phyloP scores from a whole-genome alignment of 2,888 invertebrate species.

The Microctonus aethiopoides region DNA sequence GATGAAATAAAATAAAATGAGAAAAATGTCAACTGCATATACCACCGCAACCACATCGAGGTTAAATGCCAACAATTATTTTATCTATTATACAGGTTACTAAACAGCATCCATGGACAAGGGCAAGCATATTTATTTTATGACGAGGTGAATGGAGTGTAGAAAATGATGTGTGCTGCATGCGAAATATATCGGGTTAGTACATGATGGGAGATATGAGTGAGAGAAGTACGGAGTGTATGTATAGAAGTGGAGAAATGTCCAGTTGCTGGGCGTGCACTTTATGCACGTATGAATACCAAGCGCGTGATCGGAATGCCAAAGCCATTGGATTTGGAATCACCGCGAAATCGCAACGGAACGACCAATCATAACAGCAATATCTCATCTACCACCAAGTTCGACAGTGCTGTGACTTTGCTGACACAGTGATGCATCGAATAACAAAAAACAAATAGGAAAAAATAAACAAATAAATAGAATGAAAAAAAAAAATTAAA shows the following conservation, averaged over 20 bases:
- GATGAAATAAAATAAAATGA: background rate
- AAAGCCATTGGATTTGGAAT: constrained; percentile 25
- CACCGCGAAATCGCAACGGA: constrained; percentile 24
- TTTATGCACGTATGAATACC: constrained; percentile 58
- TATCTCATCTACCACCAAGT: constrained; percentile 16
- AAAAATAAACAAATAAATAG: background rate
- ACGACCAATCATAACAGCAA: constrained; percentile 26
- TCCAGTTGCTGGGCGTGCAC: constrained; percentile 45
- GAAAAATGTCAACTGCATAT: background rate
- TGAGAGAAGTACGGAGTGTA: constrained; percentile 2
- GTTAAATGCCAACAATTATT: background rate
- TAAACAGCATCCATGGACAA: background rate
- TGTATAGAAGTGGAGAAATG: constrained; percentile 22
- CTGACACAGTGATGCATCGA: background rate
- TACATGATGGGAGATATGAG: background rate
- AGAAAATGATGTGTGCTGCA: background rate
- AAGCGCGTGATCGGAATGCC: constrained; percentile 52
- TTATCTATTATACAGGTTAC: background rate
- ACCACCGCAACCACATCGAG: background rate
- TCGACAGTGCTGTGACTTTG: background rate
- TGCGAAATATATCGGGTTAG: background rate
- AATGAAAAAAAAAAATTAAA: background rate
- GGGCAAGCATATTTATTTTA: background rate
- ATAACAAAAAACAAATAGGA: background rate
- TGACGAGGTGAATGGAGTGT: constrained; percentile 7